Conservation (phyloP, 1,140 invertebrate genomes). For the Lepidotrigona ventralis region DNA sequence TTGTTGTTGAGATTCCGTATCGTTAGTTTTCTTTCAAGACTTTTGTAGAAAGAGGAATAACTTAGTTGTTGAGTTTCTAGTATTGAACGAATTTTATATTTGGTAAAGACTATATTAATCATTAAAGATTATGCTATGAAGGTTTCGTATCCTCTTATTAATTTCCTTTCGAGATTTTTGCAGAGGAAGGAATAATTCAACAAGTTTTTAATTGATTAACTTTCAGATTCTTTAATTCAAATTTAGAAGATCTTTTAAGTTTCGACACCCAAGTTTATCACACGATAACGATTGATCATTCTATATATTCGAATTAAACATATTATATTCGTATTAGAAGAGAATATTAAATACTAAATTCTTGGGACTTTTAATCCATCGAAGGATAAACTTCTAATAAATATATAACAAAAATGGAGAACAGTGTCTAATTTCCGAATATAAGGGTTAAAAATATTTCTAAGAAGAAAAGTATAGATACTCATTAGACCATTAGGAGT, state of each 20-base stretch:
- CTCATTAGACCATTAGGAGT: background rate
- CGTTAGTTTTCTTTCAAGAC: background rate
- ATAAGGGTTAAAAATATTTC: background rate
- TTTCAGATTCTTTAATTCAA: no score
- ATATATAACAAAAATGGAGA: background rate
- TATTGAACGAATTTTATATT: background rate
- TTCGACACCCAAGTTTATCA: background rate
- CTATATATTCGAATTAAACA: background rate
- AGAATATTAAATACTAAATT: background rate
- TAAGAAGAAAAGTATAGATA: background rate
- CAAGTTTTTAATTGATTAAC: background rate
- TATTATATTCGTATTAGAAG: background rate
- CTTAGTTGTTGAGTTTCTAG: background rate
- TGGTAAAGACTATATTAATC: background rate
- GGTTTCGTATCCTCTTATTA: background rate
- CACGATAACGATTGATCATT: background rate
- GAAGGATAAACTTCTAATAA: background rate
- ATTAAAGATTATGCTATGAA: background rate
- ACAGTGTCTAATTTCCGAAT: background rate
- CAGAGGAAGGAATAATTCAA: background rate
- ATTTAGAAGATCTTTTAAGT: no score
- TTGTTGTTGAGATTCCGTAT: rapidly evolving
- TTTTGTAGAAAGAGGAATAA: background rate
- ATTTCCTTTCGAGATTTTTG: background rate
- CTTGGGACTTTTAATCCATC: background rate